These are phyloP conservation scores for Odontamblyopus rebecca DNA, from an alignment of 2,797 vertebrate genomes.

Conservation along the genomic window DNA sequence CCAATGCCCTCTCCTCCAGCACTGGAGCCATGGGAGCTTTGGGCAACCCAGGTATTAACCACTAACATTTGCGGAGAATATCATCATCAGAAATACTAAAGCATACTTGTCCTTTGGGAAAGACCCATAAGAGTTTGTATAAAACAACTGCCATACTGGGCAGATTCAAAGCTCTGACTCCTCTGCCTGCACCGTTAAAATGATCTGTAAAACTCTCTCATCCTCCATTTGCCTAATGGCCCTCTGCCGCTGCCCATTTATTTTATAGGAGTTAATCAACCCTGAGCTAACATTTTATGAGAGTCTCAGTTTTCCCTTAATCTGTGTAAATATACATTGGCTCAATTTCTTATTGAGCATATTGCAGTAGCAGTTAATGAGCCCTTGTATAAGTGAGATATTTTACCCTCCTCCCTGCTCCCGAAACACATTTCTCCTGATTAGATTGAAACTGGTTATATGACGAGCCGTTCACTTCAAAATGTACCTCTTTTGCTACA, in stretches of 20 bases:
- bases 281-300: slow-evolving; percentile 45
- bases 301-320: slow-evolving; percentile 36
- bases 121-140: neutral
- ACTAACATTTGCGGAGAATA: neutral
- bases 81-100: neutral
- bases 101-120: neutral
- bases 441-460: neutral
- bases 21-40: slow-evolving; percentile 78
- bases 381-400: slow-evolving; percentile 22
- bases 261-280: slow-evolving; percentile 60
- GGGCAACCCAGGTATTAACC: slow-evolving; percentile 84
- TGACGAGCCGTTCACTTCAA: neutral
- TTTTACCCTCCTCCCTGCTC: slow-evolving; percentile 22
- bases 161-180: slow-evolving; percentile 7
- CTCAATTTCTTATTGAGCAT: slow-evolving; percentile 47
- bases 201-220: slow-evolving; percentile 42
- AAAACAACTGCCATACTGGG: neutral
- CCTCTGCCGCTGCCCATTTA: slow-evolving; percentile 48
- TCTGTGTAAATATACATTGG: slow-evolving; percentile 55
- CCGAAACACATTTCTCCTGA: slow-evolving; percentile 26
- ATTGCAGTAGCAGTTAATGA: slow-evolving; percentile 49
- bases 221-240: slow-evolving; percentile 64
- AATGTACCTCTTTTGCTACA: slow-evolving; percentile 44
- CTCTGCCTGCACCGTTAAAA: slow-evolving; percentile 13
- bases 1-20: slow-evolving; percentile 81